Evolutionary conservation across 1,140 invertebrate species (phyloP).

Genomic region (Zaprionus capensis): DNA sequence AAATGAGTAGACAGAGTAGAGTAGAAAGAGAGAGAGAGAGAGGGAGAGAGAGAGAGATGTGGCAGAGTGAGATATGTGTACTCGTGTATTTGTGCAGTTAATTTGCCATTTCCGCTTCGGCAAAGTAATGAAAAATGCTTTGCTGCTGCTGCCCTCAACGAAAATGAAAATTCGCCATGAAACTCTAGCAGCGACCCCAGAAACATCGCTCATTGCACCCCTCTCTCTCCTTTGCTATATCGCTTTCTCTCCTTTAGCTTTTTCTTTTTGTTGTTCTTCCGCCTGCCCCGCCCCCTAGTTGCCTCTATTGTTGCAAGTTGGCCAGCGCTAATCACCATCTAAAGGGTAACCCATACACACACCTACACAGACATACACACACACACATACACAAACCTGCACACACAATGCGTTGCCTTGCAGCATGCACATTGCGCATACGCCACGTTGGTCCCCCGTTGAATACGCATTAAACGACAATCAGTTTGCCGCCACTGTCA

Average conservation of each 20-base stretch:
- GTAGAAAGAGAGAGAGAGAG: conserved; percentile 24
- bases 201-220: neutral
- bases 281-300: neutral
- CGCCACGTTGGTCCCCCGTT: conserved; percentile 14
- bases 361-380: conserved; percentile 7
- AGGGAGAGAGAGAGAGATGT: conserved; percentile 13
- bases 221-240: neutral
- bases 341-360: conserved; percentile 37
- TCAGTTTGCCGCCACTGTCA: conserved; percentile 32
- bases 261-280: neutral
- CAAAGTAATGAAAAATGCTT: conserved; percentile 77
- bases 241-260: neutral
- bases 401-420: conserved; percentile 17
- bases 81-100: conserved; percentile 77
- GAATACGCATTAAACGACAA: conserved; percentile 30
- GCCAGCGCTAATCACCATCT: conserved; percentile 57
- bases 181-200: conserved; percentile 25
- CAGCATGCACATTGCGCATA: conserved; percentile 44
- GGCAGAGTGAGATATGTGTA: conserved; percentile 4
- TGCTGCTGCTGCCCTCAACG: conserved; percentile 33
- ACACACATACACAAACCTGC: conserved; percentile 28
- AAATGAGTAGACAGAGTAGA: conserved; percentile 63
- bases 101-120: conserved; percentile 81
- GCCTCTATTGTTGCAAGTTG: conserved; percentile 54
- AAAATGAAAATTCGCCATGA: conserved; percentile 42